Conservation (phyloP, 2,113 vertebrate species). For the Sialia sialis region DNA sequence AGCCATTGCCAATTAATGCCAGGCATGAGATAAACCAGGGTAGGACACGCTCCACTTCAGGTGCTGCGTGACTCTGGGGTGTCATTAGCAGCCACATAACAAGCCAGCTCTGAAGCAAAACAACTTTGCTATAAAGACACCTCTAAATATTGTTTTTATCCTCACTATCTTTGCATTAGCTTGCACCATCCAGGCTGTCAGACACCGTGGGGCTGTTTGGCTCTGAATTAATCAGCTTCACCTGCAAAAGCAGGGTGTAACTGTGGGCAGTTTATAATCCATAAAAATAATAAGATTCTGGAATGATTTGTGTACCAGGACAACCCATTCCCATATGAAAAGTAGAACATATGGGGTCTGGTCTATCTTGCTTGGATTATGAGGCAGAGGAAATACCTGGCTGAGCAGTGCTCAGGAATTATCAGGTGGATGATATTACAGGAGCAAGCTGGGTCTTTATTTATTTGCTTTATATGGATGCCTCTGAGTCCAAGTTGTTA, state of each 20-base stretch:
- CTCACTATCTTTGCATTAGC: neutral
- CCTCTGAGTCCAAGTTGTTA: neutral
- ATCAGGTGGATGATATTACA: slow-evolving; percentile 26
- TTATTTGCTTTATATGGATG: neutral
- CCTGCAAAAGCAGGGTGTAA: neutral
- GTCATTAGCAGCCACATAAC: neutral
- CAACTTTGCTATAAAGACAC: neutral
- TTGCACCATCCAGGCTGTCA: neutral
- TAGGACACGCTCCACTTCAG: neutral
- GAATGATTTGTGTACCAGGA: neutral
- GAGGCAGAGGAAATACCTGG: slow-evolving; percentile 41
- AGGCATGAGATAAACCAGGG: neutral
- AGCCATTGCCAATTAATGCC: slow-evolving; percentile 46
- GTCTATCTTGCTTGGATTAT: neutral
- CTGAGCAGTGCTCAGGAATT: slow-evolving; percentile 35
- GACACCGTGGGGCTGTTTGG: neutral
- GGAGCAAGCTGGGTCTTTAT: neutral
- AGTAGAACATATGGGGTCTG: neutral
- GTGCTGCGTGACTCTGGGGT: neutral
- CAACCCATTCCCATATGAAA: neutral
- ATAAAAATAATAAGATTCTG: neutral
- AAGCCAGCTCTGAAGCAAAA: neutral
- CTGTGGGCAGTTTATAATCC: neutral
- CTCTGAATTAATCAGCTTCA: neutral
- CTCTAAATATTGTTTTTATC: neutral